These are phyloP conservation scores for Chrosomus eos DNA, from an alignment of 2,797 vertebrate genomes.

Conservation along the genomic window DNA sequence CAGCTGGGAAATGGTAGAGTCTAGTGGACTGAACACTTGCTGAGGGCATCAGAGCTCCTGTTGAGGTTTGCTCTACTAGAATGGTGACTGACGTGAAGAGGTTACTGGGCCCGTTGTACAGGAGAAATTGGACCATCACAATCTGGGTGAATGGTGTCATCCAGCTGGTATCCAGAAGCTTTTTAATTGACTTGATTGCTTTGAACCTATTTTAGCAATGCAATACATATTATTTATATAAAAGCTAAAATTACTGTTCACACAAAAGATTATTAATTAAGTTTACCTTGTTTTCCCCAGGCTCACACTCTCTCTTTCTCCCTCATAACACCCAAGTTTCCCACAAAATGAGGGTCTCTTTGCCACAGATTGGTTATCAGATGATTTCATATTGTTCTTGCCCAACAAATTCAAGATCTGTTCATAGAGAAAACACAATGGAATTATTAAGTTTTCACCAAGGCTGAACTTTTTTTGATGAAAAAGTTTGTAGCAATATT, in stretches of 20 bases:
- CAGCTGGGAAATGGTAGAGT: conserved; percentile 62
- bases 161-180: conserved; percentile 69
- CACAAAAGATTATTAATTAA: background rate
- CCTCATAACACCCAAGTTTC: conserved; percentile 52
- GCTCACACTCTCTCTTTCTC: conserved; percentile 44
- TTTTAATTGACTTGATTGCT: conserved; percentile 62
- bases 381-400: background rate
- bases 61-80: conserved; percentile 58
- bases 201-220: conserved; percentile 62
- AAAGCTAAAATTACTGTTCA: conserved; percentile 20
- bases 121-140: conserved; percentile 72
- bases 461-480: background rate
- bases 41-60: conserved; percentile 65
- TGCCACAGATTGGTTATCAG: background rate
- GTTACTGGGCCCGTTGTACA: conserved; percentile 74
- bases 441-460: background rate
- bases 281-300: conserved; percentile 77
- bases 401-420: conserved; percentile 31
- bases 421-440: background rate
- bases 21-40: conserved; percentile 71
- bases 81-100: conserved; percentile 78
- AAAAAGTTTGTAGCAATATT: background rate
- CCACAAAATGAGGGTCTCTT: conserved; percentile 48
- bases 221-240: background rate
- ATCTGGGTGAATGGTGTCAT: conserved; percentile 61